Evolutionary conservation across 2,113 vertebrate species (phyloP).

Genomic region (Semicossyphus pulcher): DNA sequence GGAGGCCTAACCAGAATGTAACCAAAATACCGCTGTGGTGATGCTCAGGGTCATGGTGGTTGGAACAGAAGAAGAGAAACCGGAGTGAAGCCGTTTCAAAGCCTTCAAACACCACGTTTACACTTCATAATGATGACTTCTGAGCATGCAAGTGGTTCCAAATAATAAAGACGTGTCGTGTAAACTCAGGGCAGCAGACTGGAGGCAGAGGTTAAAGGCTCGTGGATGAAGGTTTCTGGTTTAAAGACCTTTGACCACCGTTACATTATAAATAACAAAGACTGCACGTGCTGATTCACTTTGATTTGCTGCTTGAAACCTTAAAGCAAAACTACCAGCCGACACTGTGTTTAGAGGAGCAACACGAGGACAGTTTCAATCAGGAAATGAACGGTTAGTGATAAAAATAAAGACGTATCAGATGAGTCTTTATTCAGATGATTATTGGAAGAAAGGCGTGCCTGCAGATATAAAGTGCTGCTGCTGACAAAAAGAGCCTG

Average conservation of each 20-base stretch:
- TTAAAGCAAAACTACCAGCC: background rate
- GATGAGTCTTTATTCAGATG: no score
- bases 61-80: conserved; percentile 76
- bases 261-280: no score
- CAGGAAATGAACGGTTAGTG: no score
- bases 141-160: background rate
- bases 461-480: background rate
- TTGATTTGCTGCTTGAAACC: no score
- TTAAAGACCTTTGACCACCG: background rate
- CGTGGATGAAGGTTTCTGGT: background rate
- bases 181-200: background rate
- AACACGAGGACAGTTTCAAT: no score
- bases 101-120: conserved; percentile 24
- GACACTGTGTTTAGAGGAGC: background rate
- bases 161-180: no score
- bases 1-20: conserved; percentile 81
- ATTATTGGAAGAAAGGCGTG: no score
- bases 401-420: no score
- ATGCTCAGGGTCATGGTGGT: conserved; percentile 84
- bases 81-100: conserved; percentile 38
- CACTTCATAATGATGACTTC: no score
- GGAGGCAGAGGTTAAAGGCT: background rate
- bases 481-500: background rate
- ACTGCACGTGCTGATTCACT: no score
- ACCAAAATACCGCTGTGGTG: conserved; percentile 88